Evolutionary conservation across 2,113 vertebrate species (phyloP).

Genomic region (Pungitius pungitius): DNA sequence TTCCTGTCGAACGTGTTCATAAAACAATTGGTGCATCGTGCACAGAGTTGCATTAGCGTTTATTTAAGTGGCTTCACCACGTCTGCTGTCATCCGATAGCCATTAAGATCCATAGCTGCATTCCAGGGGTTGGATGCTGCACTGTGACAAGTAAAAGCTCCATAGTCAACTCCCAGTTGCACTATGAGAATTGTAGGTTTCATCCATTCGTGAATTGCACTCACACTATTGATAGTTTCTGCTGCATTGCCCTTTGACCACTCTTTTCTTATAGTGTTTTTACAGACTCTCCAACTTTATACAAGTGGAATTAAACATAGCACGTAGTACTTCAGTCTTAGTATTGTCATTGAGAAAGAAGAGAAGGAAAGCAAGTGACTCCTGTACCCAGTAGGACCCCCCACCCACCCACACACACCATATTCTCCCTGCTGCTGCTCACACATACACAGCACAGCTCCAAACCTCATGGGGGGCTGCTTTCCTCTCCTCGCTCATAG

Average conservation of each 20-base stretch:
- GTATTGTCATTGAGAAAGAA: slow-evolving; percentile 22
- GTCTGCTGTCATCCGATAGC: no score
- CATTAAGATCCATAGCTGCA: no score
- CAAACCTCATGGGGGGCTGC: slow-evolving; percentile 35
- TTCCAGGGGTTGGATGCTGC: no score
- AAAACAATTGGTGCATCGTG: no score
- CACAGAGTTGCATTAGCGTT: no score
- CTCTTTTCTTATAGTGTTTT: no score
- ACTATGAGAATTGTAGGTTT: no score
- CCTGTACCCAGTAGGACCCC: slow-evolving; percentile 3
- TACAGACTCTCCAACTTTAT: background rate
- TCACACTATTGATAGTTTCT: no score
- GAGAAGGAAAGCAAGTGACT: background rate
- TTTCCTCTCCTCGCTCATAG: slow-evolving; percentile 45
- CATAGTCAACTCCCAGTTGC: background rate
- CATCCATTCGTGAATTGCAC: no score
- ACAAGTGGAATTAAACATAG: background rate
- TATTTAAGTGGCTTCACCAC: background rate
- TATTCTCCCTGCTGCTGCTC: background rate
- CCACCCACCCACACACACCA: slow-evolving; percentile 7
- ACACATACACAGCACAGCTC: slow-evolving; percentile 18
- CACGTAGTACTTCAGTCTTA: slow-evolving; percentile 1
- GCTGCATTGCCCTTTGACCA: no score
- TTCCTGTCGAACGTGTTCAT: no score
- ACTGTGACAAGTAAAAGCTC: background rate